Conservation (phyloP, 1,140 invertebrate species). For the Caenorhabditis remanei region DNA sequence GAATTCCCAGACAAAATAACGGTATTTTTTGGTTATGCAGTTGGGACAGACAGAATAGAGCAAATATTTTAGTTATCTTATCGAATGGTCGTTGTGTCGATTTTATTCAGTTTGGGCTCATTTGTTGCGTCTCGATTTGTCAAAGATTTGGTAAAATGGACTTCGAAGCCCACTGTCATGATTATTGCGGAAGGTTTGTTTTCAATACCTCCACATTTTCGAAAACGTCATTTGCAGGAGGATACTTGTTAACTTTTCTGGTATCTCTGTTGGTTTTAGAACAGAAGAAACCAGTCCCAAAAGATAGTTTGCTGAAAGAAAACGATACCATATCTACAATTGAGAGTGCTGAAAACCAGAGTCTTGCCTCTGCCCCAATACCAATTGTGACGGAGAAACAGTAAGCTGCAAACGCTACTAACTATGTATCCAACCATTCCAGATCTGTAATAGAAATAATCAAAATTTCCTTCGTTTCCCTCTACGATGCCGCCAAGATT, state of each 20-base stretch:
- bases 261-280: conserved; percentile 49
- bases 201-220: no score
- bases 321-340: not conserved
- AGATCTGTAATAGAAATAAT: conserved; percentile 18
- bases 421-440: not conserved
- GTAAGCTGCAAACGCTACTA: not conserved
- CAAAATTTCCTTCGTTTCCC: conserved; percentile 59
- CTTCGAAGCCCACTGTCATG: conserved; percentile 59
- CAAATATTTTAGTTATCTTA: conserved; percentile 62
- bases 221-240: conserved; percentile 1
- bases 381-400: not conserved
- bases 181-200: conserved; percentile 58
- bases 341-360: conserved; percentile 21
- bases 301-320: conserved; percentile 52
- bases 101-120: conserved; percentile 61
- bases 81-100: conserved; percentile 67
- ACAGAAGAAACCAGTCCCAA: conserved; percentile 46
- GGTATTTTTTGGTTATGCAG: not conserved
- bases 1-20: conserved; percentile 63
- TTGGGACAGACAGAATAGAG: not conserved
- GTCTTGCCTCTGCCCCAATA: not conserved
- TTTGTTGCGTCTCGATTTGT: conserved; percentile 57
- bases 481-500: conserved; percentile 64
- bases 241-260: conserved; percentile 51
- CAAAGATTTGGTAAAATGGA: conserved; percentile 59